phyloP scores from a whole-genome alignment of 2,797 vertebrate genomes.

The Megalops cyprinoides region DNA sequence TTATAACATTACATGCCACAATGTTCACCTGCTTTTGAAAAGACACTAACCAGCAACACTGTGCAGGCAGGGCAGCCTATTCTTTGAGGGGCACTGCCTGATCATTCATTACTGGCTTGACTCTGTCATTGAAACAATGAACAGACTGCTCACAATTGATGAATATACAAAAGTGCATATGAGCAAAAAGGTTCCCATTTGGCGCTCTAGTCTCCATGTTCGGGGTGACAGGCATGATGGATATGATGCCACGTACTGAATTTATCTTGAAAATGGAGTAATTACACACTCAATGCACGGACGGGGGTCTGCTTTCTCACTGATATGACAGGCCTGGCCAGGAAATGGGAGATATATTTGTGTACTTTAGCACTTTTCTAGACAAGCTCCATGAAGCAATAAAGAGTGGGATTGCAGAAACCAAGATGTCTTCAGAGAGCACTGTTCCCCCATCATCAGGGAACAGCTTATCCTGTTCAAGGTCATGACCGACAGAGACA shows the following conservation, averaged over 20 bases:
- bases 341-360: constrained; percentile 52
- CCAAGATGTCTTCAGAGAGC: constrained; percentile 60
- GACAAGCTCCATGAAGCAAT: constrained; percentile 36
- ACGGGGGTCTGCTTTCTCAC: constrained; percentile 86
- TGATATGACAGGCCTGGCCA: constrained; percentile 78
- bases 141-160: constrained; percentile 84
- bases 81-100: constrained; percentile 76
- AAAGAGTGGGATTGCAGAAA: constrained; percentile 57
- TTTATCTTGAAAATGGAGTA: constrained; percentile 94
- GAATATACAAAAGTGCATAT: constrained; percentile 87
- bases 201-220: constrained; percentile 81
- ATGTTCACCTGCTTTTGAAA: not conserved
- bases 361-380: not conserved
- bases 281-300: constrained; percentile 86
- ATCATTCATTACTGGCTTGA: constrained; percentile 83
- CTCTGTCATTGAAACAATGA: constrained; percentile 88
- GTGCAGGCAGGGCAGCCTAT: constrained; percentile 13
- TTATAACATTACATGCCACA: constrained; percentile 12
- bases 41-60: not conserved
- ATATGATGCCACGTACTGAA: constrained; percentile 85
- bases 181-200: constrained; percentile 89
- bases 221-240: constrained; percentile 87
- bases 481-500: constrained; percentile 60
- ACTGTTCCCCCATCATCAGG: constrained; percentile 68
- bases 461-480: constrained; percentile 76